Evolutionary conservation across 2,888 invertebrate genomes (phyloP), one percentile per base, ranked within the genome.

Genomic region (Leptinotarsa rubiginosa): DNA sequence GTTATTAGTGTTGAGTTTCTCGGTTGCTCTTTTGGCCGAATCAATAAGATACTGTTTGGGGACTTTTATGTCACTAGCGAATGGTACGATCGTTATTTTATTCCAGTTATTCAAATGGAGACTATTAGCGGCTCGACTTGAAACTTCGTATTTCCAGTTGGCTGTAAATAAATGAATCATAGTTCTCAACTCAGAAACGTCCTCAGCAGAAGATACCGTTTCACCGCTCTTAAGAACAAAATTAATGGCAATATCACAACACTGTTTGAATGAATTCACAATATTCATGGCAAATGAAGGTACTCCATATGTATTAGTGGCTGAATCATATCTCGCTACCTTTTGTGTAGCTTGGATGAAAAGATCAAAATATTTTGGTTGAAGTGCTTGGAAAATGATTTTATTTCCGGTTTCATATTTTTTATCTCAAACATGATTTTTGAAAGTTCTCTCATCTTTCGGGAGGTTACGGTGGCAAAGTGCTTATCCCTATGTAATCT

Each of bases 181-280:
- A 54, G 81, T 80, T 75, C 80, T 82, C 47, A 81, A 64, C 47
- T 79, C 25, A 59, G 79, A 80, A 65, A 78, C 77, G 52, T 78
- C 62, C n/a, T n/a, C n/a, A n/a, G n/a, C n/a, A 41, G 70, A 70
- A 12, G 70, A 22, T 66, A 74, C 41, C 71, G 59, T 64, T 25
- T 47, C 62, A 74, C 67, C 71, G 56, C 66, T 18, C 67, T 74
- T 74, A 31, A 74, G 66, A 54, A 59, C 69, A 73, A 25, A 69
- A 41, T 52, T 54, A 25, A 79, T 70, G 15, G 80, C 81, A 20
- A 81, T 76, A 68, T 64, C 31, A 16, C 64, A 41, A 15, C 64
- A 64, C 18, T 64, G 64, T 64, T 64, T 64, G 25, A 64, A n/a
- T 3, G 47, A 18, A 10, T 31, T 65, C 22, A 15, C 22, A 4